A percentile compares a stretch with the other conserved stretches of the same genome.
Evolutionary conservation across 2,797 vertebrate genomes (phyloP).

Genomic region (Danio tinwini): DNA sequence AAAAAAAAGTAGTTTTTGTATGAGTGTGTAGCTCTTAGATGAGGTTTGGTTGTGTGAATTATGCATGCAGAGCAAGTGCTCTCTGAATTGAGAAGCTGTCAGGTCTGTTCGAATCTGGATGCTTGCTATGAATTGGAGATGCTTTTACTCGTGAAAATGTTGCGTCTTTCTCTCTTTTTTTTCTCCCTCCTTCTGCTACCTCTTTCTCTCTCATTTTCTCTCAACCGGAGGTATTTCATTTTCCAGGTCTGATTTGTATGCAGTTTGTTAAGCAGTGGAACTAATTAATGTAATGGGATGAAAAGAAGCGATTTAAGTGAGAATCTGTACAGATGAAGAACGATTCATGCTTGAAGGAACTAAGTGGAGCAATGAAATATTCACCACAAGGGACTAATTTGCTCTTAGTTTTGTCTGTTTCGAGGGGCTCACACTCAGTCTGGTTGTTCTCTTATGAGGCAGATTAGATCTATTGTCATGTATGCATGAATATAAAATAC

Average conservation of each 20-base stretch:
- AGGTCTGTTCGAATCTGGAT: conserved; percentile 52
- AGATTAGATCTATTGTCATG: conserved; percentile 1
- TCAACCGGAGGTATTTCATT: conserved; percentile 13
- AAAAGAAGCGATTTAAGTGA: conserved; percentile 46
- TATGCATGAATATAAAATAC: neutral
- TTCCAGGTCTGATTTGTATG: conserved; percentile 46
- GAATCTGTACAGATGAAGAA: conserved; percentile 50
- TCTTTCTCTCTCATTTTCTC: neutral
- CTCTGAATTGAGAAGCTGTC: conserved; percentile 58
- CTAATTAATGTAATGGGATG: conserved; percentile 56
- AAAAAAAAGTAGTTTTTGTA: neutral
- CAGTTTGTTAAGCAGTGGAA: conserved; percentile 56
- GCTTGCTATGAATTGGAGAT: conserved; percentile 46
- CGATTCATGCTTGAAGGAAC: conserved; percentile 34
- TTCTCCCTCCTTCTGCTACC: neutral
- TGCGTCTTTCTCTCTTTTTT: conserved; percentile 47
- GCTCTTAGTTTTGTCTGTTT: conserved; percentile 35
- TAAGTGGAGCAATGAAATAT: conserved; percentile 41
- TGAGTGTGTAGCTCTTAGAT: conserved; percentile 23
- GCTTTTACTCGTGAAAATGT: conserved; percentile 53
- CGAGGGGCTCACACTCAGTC: neutral
- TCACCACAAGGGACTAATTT: conserved; percentile 52
- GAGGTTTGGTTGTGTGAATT: conserved; percentile 55
- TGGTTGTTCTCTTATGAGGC: conserved; percentile 64
- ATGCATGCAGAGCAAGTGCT: conserved; percentile 53